These are phyloP conservation scores for Mystacornis crossleyi DNA, from an alignment of 2,113 vertebrate genomes.

Conservation along the genomic window DNA sequence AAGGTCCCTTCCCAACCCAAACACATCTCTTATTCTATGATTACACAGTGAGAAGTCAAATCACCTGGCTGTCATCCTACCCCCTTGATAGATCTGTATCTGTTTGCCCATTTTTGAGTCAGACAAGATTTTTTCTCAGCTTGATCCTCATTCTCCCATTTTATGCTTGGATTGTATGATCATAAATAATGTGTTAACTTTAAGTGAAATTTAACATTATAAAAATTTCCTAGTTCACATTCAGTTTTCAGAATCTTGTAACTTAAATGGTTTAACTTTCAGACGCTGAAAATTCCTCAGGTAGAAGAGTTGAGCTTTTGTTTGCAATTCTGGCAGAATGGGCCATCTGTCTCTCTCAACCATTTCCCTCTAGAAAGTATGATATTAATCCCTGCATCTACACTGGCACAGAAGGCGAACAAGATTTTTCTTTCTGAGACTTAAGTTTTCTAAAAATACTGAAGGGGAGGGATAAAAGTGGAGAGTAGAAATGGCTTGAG, in stretches of 20 bases:
- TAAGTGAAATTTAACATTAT: background rate
- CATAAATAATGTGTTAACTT: background rate
- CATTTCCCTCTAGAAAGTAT: background rate
- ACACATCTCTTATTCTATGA: background rate
- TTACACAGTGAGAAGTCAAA: background rate
- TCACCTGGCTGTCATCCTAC: background rate
- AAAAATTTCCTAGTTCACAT: background rate
- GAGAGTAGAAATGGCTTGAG: background rate
- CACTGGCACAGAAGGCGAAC: background rate
- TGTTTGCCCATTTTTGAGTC: background rate
- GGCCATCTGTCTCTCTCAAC: constrained; percentile 40
- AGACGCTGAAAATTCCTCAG: background rate
- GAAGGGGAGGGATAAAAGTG: background rate
- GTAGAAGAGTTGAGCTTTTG: constrained; percentile 3
- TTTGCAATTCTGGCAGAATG: background rate
- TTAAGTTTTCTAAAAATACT: constrained; percentile 2
- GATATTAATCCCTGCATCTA: background rate
- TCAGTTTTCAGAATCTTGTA: background rate
- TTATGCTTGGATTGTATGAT: background rate
- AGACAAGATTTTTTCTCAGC: background rate
- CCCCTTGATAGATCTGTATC: background rate
- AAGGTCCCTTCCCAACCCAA: background rate
- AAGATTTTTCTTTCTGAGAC: background rate
- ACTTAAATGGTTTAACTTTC: background rate
- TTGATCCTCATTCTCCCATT: background rate